Evolutionary conservation across 2,113 vertebrate species (phyloP).

Genomic region (Picathartes gymnocephalus): DNA sequence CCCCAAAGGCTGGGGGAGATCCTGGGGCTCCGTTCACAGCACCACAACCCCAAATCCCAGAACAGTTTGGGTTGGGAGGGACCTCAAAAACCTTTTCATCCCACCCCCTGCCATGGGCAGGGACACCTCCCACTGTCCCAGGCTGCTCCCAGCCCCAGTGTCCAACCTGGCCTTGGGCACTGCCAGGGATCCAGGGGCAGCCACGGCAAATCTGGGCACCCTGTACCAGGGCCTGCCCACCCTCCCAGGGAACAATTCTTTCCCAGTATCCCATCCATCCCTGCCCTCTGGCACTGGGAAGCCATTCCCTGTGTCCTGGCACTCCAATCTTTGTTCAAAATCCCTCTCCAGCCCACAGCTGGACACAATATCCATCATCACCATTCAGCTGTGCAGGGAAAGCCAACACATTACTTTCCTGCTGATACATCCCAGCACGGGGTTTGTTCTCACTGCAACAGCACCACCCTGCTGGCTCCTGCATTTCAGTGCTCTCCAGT

Average conservation of each 20-base stretch:
- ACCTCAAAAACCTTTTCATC: neutral
- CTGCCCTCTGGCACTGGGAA: neutral
- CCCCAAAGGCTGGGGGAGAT: neutral
- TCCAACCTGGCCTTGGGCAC: neutral
- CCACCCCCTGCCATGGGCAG: neutral
- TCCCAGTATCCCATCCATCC: accelerated
- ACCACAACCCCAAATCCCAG: neutral
- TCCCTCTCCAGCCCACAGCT: neutral
- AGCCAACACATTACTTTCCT: accelerated
- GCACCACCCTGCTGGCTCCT: neutral
- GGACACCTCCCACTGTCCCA: neutral
- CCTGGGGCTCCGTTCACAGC: neutral
- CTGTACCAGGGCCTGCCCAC: neutral
- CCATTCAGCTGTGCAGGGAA: neutral
- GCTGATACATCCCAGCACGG: neutral
- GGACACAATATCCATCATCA: neutral
- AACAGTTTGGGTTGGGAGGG: neutral
- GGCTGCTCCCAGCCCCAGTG: too few relatives aligned
- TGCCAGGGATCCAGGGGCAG: neutral
- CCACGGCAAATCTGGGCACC: neutral
- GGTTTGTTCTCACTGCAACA: neutral
- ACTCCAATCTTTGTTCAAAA: neutral
- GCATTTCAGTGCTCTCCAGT: neutral
- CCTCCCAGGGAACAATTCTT: neutral
- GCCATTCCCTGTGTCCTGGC: accelerated